Base-by-base conservation (phyloP, 2,797 vertebrate genomes). In the Platyrinchus mystaceus region DNA sequence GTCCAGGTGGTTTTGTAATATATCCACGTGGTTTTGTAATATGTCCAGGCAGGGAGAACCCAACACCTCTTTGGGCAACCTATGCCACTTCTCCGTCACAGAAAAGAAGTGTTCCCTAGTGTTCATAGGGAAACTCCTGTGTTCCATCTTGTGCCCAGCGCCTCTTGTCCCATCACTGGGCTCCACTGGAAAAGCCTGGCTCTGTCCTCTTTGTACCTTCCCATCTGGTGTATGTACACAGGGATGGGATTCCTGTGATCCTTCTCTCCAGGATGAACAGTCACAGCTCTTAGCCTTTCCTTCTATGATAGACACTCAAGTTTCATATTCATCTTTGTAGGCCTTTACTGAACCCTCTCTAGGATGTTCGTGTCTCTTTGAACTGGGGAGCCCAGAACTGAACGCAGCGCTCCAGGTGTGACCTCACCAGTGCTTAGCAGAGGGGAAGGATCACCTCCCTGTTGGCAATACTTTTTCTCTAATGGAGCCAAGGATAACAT, bases 61-160 rank as follows among this genome's bases (percentile, higher is more conserved):
- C 10, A 50, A 5, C 27, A 43, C 5, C 6, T 75, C 44, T 34
- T 17, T n/a, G 17, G 52, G 27, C 18, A 73, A 34, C 6, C 9
- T 26, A 0, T 62, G 14, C 24, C 22, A 23, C 15, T 46, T 11
- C 16, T 47, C 0, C 0, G 23, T 49, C 34, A 32, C 11, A 28
- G 10, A 32, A 36, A 36, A 59, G 24, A 73, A 44, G 0, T 37
- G 32, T 50, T 84, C 15, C 11, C 6, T 39, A 26, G 20, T 69
- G 60, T 77, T 84, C 32, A 32, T 5, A 66, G 39, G n/a, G 56
- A 39, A 5, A 11, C 32, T 60, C 13, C 26, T 41, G 26, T 53
- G 23, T 50, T 78, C 46, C 30, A 17, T 6, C 66, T 63, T 63
- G 19, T 64, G 16, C 21, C 41, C 19, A 6, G 28, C 43, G n/a